Conservation (phyloP, 2,888 invertebrate species). For the Dynastes tityus region DNA sequence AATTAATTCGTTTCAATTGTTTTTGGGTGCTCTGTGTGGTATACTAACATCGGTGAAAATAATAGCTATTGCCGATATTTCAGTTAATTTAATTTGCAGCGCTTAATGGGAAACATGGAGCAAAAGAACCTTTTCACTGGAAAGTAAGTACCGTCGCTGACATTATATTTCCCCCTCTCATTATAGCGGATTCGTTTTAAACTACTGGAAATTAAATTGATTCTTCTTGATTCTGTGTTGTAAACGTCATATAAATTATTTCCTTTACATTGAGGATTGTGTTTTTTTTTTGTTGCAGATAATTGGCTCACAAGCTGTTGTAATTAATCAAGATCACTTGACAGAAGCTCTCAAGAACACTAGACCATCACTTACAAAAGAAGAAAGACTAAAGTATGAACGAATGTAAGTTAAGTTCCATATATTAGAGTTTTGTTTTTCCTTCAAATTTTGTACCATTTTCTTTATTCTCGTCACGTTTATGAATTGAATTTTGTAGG, state of each 20-base stretch:
- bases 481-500: too few relatives aligned
- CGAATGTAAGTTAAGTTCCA: constrained; percentile 77
- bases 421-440: background rate
- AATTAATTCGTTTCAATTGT: constrained; percentile 61
- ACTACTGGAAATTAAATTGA: constrained; percentile 41
- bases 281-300: constrained; percentile 10
- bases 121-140: constrained; percentile 52
- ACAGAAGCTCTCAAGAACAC: constrained; percentile 79
- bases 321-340: constrained; percentile 77
- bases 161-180: constrained; percentile 25
- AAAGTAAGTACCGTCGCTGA: constrained; percentile 2
- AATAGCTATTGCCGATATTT: constrained; percentile 49
- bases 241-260: too few relatives aligned
- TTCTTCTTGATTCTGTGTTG: constrained; percentile 18
- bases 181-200: constrained; percentile 44
- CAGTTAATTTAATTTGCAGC: constrained; percentile 56
- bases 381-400: constrained; percentile 82
- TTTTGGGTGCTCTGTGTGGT: constrained; percentile 54
- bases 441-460: too few relatives aligned
- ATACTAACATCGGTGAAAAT: constrained; percentile 53
- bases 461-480: too few relatives aligned
- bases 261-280: background rate
- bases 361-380: constrained; percentile 82
- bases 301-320: constrained; percentile 23
- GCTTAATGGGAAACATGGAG: constrained; percentile 37